Evolutionary conservation across 1,140 invertebrate genomes (phyloP).

Genomic region (Heliconius nattereri): DNA sequence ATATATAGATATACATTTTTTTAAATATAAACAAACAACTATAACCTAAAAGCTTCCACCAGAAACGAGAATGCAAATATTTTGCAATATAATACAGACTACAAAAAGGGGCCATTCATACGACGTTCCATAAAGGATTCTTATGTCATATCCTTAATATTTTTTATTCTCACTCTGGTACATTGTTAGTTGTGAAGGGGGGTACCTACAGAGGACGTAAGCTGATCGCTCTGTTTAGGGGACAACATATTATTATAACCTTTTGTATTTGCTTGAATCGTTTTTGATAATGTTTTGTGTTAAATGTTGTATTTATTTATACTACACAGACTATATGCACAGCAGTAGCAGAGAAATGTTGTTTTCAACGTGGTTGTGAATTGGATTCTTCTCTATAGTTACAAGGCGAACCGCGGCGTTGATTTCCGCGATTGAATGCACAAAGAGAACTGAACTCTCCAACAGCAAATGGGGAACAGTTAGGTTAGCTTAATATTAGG

Average conservation of each 20-base stretch:
- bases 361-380: background rate
- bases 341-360: background rate
- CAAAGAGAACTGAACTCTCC: no score
- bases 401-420: no score
- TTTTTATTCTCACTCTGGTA: conserved; percentile 47
- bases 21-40: background rate
- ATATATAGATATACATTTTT: background rate
- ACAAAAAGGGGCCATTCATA: conserved; percentile 31
- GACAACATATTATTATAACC: conserved; percentile 42
- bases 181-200: conserved; percentile 44
- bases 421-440: no score
- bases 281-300: conserved; percentile 14
- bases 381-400: no score
- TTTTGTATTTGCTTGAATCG: conserved; percentile 43
- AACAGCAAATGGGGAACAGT: no score
- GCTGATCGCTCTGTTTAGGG: conserved; percentile 55
- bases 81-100: conserved; percentile 9
- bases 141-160: conserved; percentile 49
- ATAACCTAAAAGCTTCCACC: background rate
- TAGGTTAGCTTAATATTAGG: no score
- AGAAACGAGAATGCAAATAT: background rate
- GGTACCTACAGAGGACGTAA: conserved; percentile 52
- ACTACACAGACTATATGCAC: background rate
- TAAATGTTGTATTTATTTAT: conserved; percentile 9
- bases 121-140: conserved; percentile 42